Evolutionary conservation across 2,113 vertebrate species (phyloP).

Genomic region (Paracanthobrama guichenoti): DNA sequence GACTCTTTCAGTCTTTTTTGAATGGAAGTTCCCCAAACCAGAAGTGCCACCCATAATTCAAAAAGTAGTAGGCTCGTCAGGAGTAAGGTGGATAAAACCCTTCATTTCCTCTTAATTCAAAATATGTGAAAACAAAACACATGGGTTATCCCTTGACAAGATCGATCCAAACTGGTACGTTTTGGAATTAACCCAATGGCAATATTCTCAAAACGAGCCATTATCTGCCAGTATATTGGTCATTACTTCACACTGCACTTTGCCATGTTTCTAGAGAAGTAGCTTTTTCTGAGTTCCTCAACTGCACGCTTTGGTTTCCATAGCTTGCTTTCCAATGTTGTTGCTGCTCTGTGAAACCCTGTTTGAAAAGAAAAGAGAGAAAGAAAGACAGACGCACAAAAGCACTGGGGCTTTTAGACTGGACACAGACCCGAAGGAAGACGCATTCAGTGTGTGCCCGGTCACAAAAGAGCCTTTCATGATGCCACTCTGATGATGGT

Average conservation of each 20-base stretch:
- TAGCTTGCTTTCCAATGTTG: constrained; percentile 28
- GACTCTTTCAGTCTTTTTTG: no score
- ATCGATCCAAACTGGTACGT: background rate
- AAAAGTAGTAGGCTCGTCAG: no score
- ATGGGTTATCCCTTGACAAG: background rate
- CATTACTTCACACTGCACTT: constrained; percentile 4
- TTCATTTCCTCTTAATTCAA: background rate
- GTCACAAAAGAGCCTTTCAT: constrained; percentile 68
- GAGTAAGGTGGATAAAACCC: background rate
- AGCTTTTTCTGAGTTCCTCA: constrained; percentile 24
- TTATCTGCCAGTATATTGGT: constrained; percentile 37
- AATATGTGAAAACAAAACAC: background rate
- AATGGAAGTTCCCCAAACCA: no score
- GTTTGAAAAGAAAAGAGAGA: constrained; percentile 23
- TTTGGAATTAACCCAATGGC: background rate
- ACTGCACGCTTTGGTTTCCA: constrained; percentile 19
- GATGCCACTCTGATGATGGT: constrained; percentile 54
- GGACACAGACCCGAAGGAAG: constrained; percentile 33
- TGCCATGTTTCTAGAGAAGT: constrained; percentile 7
- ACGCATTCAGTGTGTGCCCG: constrained; percentile 53
- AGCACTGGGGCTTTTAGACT: constrained; percentile 55
- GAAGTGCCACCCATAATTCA: no score
- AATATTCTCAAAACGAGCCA: background rate
- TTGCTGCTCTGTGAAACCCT: constrained; percentile 1
- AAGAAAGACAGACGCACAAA: constrained; percentile 43